Evolutionary conservation across 1,140 invertebrate species (phyloP), one percentile per base, ranked within the genome.

Genomic region (Drosophila pallidifrons): DNA sequence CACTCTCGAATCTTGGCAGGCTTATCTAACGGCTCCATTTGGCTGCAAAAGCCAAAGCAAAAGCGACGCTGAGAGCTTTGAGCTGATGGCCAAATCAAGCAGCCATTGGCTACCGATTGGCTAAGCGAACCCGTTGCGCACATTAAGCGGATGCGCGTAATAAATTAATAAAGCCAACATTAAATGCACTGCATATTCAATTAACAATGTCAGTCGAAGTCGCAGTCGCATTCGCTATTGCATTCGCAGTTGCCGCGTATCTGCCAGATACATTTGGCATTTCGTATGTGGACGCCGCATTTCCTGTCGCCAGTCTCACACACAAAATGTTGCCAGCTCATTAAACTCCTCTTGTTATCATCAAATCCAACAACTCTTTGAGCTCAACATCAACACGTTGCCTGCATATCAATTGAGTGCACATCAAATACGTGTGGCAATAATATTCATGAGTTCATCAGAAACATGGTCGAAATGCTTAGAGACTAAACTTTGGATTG

Each of bases 121-220:
- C 35, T 10, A 8, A 13, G 7, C 30, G 51, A 47, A 59, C 54
- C 51, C 28, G 28, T 47, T 75, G 43, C 49, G 59, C 55, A 75
- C 86, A 74, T 64, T 83, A 83, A 91, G 88, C 88, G 88, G 88
- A 91, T 91, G 88, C 77, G 88, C 88, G 88, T 91, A 91, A 91
- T 91, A 91, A 91, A 91, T 91, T 88, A 91, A 91, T 91, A 88
- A 83, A 87, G 82, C 75, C 88, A 79, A 73, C 88, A 79, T 81
- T 88, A 81, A 88, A 79, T 69, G 80, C 89, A 83, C 88, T 81
- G 75, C 88, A 88, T 88, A 91, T 91, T 91, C 88, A 91, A 91
- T 91, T 91, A 91, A 88, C 78, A 91, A 83, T 88, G 82, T 83
- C 77, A 88, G 80, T 47, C 16, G 32, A 25, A 72, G 45, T 46